Percentiles rank a stretch among this genome's conserved stretches.
phyloP scores from a whole-genome alignment of 2,888 invertebrate genomes.

The Caradrina kadenii region DNA sequence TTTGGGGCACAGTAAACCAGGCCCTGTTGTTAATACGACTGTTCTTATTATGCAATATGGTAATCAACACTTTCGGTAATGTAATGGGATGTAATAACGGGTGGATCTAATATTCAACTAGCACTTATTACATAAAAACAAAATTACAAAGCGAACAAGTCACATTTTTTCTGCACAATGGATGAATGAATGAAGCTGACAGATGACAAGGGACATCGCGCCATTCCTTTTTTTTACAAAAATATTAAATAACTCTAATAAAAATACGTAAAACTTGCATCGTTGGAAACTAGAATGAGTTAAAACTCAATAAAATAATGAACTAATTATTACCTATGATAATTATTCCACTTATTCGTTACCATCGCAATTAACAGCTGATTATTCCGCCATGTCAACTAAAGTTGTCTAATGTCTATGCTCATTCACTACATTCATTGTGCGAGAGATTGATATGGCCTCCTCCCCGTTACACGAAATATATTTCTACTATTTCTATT shows the following conservation, averaged over 20 bases:
- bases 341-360: constrained; percentile 75
- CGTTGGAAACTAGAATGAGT: constrained; percentile 56
- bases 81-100: constrained; percentile 73
- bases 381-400: constrained; percentile 88
- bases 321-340: constrained; percentile 62
- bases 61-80: constrained; percentile 70
- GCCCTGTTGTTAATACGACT: constrained; percentile 45
- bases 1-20: constrained; percentile 71
- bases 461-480: constrained; percentile 33
- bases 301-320: constrained; percentile 50
- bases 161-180: constrained; percentile 90
- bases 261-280: constrained; percentile 44
- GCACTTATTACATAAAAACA: constrained; percentile 82
- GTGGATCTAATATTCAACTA: constrained; percentile 78
- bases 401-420: constrained; percentile 72
- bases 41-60: constrained; percentile 67
- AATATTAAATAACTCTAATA: constrained; percentile 55
- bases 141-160: constrained; percentile 85
- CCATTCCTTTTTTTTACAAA: constrained; percentile 80
- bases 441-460: constrained; percentile 46
- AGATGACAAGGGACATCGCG: constrained; percentile 88
- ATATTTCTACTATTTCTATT: background rate
- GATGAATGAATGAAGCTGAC: constrained; percentile 89
- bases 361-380: constrained; percentile 89
- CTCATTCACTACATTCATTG: constrained; percentile 17